Conservation (phyloP, 2,797 vertebrate species). For the Macroramphosus scolopax region DNA sequence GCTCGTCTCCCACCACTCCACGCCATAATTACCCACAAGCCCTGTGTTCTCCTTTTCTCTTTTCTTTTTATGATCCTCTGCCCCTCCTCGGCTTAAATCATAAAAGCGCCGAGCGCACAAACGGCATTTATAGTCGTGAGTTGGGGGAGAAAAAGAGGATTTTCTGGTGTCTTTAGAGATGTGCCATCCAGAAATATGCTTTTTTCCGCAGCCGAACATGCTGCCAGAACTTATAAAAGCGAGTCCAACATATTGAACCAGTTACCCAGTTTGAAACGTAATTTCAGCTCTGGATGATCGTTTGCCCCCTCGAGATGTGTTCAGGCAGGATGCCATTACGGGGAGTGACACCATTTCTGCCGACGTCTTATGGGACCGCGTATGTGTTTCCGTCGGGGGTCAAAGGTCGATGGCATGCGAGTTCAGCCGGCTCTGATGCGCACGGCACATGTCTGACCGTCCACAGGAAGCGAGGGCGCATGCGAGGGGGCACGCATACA, state of each 20-base stretch:
- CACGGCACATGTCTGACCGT: conserved; percentile 70
- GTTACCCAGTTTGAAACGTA: conserved; percentile 44
- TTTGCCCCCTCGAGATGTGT: too few relatives aligned
- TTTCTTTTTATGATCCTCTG: conserved; percentile 72
- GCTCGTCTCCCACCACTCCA: conserved; percentile 59
- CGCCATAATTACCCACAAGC: conserved; percentile 80
- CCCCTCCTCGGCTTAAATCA: conserved; percentile 53
- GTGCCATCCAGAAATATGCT: conserved; percentile 58
- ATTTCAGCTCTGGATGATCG: conserved; percentile 41
- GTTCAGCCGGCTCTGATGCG: conserved; percentile 29
- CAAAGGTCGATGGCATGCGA: conserved; percentile 34
- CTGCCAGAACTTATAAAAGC: conserved; percentile 55
- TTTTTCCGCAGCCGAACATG: conserved; percentile 20
- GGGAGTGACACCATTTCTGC: too few relatives aligned
- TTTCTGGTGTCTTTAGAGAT: conserved; percentile 54
- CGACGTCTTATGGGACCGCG: too few relatives aligned
- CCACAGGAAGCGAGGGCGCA: conserved; percentile 77
- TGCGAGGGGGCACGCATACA: conserved; percentile 70
- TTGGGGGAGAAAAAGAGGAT: conserved; percentile 49
- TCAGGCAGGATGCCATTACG: too few relatives aligned
- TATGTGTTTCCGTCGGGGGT: conserved; percentile 44
- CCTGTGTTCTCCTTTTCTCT: conserved; percentile 78
- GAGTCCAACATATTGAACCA: conserved; percentile 58
- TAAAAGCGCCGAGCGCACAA: conserved; percentile 61
- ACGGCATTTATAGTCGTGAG: conserved; percentile 66